Evolutionary conservation across 2,888 invertebrate genomes (phyloP).

Genomic region (Platycheirus albimanus): DNA sequence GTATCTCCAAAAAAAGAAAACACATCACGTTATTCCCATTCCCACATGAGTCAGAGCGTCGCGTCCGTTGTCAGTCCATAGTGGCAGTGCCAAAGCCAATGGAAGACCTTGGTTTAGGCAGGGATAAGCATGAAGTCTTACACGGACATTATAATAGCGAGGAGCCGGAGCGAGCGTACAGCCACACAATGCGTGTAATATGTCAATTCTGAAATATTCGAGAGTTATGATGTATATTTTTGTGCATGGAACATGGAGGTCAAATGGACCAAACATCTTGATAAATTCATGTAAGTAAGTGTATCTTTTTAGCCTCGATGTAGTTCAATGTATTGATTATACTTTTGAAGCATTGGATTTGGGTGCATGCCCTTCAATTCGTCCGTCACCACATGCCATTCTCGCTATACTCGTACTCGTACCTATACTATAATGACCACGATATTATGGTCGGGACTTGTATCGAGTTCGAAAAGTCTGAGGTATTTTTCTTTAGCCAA

Average conservation of each 20-base stretch:
- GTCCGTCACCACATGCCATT: constrained; percentile 16
- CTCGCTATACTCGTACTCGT: background rate
- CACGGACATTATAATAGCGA: constrained; percentile 32
- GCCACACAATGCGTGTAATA: constrained; percentile 30
- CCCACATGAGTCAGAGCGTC: constrained; percentile 53
- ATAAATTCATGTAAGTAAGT: constrained; percentile 18
- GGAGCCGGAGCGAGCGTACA: background rate
- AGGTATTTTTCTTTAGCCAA: background rate
- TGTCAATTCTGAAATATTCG: constrained; percentile 57
- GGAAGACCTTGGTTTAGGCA: constrained; percentile 57
- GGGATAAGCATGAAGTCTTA: constrained; percentile 50
- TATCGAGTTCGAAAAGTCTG: background rate
- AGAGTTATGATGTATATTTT: constrained; percentile 37
- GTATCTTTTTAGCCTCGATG: background rate
- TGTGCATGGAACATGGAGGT: constrained; percentile 33
- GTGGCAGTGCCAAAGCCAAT: constrained; percentile 17
- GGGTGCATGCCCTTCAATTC: constrained; percentile 36
- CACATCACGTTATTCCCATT: constrained; percentile 44
- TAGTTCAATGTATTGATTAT: constrained; percentile 21
- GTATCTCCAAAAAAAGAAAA: constrained; percentile 59
- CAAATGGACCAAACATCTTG: constrained; percentile 37
- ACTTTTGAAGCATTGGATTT: background rate
- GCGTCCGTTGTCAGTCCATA: background rate
- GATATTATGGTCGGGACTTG: background rate
- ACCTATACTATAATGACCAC: no score